phyloP scores from a whole-genome alignment of 2,113 vertebrate genomes.

The Sturnira hondurensis region DNA sequence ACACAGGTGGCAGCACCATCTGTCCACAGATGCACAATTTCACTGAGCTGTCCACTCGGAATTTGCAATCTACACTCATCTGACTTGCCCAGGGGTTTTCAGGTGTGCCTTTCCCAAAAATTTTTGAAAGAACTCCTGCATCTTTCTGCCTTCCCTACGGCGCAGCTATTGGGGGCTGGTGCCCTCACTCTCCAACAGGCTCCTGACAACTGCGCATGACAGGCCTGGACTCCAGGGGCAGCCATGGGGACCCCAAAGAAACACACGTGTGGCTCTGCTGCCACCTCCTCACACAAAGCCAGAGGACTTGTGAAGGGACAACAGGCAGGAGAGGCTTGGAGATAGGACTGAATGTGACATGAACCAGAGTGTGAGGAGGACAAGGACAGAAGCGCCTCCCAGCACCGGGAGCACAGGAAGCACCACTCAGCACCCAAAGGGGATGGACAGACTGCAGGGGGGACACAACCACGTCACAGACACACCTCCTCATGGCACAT shows the following conservation, averaged over 20 bases:
- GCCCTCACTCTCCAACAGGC: background rate
- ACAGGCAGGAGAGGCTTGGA: background rate
- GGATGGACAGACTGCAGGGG: background rate
- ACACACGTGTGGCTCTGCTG: background rate
- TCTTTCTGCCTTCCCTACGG: background rate
- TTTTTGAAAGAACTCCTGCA: background rate
- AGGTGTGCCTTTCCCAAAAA: no score
- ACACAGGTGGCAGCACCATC: background rate
- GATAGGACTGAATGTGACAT: accelerated
- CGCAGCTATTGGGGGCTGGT: accelerated
- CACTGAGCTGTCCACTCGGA: background rate
- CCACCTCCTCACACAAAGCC: background rate
- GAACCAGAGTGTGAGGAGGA: background rate
- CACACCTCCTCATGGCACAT: background rate
- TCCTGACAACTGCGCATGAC: background rate
- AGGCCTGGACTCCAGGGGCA: background rate
- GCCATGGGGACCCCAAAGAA: background rate
- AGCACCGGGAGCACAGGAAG: background rate
- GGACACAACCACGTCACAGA: accelerated
- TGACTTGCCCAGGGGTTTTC: background rate
- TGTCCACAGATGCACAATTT: background rate
- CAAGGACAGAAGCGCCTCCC: background rate
- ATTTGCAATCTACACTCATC: background rate
- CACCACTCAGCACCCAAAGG: accelerated
- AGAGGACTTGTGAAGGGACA: background rate